These are phyloP conservation scores for Balearica regulorum DNA, from an alignment of 2,797 vertebrate species.

Conservation along the genomic window DNA sequence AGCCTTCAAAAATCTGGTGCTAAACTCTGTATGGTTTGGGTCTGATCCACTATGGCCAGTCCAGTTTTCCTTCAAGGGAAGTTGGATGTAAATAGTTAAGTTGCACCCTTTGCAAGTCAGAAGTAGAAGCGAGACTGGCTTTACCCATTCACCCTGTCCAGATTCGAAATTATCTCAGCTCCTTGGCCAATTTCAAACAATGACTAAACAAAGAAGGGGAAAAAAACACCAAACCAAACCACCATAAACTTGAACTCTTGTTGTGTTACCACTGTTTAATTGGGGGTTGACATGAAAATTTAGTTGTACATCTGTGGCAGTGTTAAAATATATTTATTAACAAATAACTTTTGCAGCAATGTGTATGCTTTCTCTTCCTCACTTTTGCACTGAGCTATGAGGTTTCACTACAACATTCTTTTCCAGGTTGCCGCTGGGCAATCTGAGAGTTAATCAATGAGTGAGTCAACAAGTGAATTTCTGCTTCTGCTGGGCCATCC, in stretches of 20 bases:
- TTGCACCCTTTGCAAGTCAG: neutral
- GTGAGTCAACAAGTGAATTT: neutral
- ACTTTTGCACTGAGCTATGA: neutral
- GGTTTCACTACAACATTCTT: neutral
- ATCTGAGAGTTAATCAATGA: neutral
- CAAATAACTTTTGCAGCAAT: neutral
- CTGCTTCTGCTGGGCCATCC: neutral
- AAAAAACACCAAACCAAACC: neutral
- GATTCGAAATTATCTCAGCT: neutral
- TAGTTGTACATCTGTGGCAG: neutral
- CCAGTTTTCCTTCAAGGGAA: neutral
- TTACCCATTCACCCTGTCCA: neutral
- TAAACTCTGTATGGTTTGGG: neutral
- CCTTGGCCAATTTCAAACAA: neutral
- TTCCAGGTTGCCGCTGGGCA: neutral
- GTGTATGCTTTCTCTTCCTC: neutral
- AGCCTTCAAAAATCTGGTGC: neutral
- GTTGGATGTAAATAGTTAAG: neutral
- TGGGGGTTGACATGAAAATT: neutral
- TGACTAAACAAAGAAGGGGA: neutral
- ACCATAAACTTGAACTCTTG: neutral
- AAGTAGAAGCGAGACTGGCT: neutral
- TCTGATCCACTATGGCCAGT: neutral
- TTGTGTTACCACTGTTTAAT: neutral
- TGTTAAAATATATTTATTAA: neutral